These are phyloP conservation scores for Thereva nobilitata DNA, from an alignment of 2,888 invertebrate genomes.

Conservation along the genomic window DNA sequence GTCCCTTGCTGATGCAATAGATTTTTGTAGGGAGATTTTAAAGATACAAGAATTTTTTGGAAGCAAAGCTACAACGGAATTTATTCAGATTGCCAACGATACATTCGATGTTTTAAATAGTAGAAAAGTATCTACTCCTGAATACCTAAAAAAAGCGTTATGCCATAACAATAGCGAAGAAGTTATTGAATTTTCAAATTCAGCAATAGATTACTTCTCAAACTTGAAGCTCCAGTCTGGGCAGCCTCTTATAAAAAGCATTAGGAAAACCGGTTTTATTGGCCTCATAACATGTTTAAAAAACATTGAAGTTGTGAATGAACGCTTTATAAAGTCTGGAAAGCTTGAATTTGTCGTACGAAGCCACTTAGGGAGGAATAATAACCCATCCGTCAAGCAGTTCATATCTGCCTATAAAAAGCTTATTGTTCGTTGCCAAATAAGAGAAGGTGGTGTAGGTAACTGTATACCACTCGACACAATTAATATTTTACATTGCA, in stretches of 20 bases:
- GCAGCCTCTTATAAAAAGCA: background rate
- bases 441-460: slow-evolving; percentile 27
- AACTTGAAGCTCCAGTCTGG: slow-evolving; percentile 1
- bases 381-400: background rate
- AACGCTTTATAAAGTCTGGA: background rate
- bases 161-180: background rate
- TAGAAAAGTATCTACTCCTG: background rate
- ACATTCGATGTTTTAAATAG: slow-evolving; percentile 21
- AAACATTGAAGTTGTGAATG: background rate
- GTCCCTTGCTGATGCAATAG: slow-evolving; percentile 15
- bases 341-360: background rate
- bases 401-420: slow-evolving; percentile 19
- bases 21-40: slow-evolving; percentile 23
- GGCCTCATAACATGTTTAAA: slow-evolving; percentile 6
- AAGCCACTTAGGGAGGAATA: background rate
- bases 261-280: slow-evolving; percentile 6
- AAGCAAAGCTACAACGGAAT: slow-evolving; percentile 8
- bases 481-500: background rate
- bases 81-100: slow-evolving; percentile 18
- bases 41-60: background rate
- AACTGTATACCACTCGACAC: slow-evolving; percentile 21
- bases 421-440: slow-evolving; percentile 14
- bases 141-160: slow-evolving; percentile 7
- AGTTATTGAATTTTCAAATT: background rate
- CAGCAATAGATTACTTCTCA: slow-evolving; percentile 8